These are phyloP conservation scores for Uropetala carovei DNA, from an alignment of 2,888 invertebrate genomes.

Conservation along the genomic window DNA sequence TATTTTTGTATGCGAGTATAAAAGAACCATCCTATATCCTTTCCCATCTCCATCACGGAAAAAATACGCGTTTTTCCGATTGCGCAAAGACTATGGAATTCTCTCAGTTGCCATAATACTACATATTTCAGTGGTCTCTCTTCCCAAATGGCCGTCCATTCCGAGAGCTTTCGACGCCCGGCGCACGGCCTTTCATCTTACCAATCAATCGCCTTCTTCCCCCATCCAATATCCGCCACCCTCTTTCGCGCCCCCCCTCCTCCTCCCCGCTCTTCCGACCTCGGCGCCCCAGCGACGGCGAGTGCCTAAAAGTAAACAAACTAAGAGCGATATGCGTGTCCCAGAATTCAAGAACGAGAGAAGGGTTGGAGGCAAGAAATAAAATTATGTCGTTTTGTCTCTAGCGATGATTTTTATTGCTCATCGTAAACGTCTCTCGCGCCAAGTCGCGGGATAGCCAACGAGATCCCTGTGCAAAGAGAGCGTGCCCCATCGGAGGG, in stretches of 20 bases:
- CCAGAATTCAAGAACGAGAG: background rate
- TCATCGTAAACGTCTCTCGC: background rate
- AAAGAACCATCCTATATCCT: no score
- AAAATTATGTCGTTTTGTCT: slow-evolving; percentile 28
- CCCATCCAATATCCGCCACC: background rate
- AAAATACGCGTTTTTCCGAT: background rate
- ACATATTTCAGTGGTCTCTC: background rate
- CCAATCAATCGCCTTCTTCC: slow-evolving; percentile 18
- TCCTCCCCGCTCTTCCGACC: background rate
- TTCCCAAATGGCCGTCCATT: background rate
- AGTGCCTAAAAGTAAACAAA: background rate
- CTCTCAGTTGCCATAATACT: background rate
- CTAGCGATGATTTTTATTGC: background rate
- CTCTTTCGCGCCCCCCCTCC: background rate
- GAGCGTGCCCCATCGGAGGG: background rate
- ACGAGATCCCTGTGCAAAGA: background rate
- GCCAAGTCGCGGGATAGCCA: background rate
- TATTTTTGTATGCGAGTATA: no score
- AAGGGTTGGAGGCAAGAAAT: background rate
- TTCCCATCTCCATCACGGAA: background rate
- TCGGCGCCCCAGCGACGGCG: slow-evolving; percentile 20
- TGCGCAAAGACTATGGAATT: background rate
- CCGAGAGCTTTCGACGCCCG: slow-evolving; percentile 26
- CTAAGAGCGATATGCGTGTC: background rate
- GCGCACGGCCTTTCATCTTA: slow-evolving; percentile 13